A percentile compares a stretch with the other conserved stretches of the same genome.
phyloP scores from a whole-genome alignment of 2,113 vertebrate genomes.

The Mugil cephalus region DNA sequence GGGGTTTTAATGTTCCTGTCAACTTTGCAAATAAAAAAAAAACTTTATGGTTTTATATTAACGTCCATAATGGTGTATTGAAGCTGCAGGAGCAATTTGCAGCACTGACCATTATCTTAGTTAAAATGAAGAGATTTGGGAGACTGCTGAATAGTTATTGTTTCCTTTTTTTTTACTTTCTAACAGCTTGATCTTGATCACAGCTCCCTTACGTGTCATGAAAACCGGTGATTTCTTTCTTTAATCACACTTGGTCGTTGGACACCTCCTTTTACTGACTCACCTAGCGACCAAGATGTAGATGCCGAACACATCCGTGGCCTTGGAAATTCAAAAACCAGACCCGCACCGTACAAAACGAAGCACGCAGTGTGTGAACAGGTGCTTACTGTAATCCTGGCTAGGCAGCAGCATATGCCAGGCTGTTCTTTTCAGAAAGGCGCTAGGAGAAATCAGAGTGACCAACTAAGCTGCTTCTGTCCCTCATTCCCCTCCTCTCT shows the following conservation, averaged over 20 bases:
- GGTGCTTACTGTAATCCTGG: constrained; percentile 76
- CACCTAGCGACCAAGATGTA: not conserved
- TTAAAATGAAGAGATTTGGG: not conserved
- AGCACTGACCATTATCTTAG: no score
- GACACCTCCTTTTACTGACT: not conserved
- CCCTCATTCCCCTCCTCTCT: constrained; percentile 32
- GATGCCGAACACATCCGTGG: not conserved
- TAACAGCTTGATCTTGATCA: not conserved
- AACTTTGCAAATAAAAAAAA: not conserved
- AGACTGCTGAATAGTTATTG: not conserved
- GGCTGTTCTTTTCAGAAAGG: constrained; percentile 63
- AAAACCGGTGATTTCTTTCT: not conserved
- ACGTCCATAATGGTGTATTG: not conserved
- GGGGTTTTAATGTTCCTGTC: not conserved
- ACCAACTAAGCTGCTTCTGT: constrained; percentile 57
- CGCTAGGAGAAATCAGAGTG: constrained; percentile 62
- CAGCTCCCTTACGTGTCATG: not conserved
- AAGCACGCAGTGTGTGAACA: constrained; percentile 56
- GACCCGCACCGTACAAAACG: constrained; percentile 30
- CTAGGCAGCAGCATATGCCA: constrained; percentile 73
- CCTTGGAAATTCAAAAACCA: constrained; percentile 27
- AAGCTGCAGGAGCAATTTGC: not conserved
- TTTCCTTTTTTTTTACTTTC: not conserved
- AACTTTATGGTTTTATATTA: no score
- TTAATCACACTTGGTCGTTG: not conserved